Evolutionary conservation across 1,140 invertebrate species (phyloP), one percentile per base, ranked within the genome.

Genomic region (Drosophila jambulina): DNA sequence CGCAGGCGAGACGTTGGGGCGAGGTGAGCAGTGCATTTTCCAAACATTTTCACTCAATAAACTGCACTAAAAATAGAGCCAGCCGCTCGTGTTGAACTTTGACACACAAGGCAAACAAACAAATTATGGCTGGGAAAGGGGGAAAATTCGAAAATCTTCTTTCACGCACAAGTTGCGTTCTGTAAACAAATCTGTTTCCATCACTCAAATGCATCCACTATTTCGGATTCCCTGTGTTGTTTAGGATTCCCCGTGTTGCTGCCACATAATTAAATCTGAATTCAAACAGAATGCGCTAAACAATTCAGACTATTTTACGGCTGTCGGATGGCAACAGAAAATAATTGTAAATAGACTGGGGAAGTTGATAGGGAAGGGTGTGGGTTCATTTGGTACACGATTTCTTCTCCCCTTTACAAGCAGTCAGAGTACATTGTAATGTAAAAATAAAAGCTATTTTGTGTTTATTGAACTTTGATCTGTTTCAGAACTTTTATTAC

Each of bases 231-330:
- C 34, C 15, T 46, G 34, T 23, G 43, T 54, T 69, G 58, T 76
- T 82, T 72, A 57, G 62, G 38, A 38, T 53, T 40, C 49, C 57
- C 62, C 32, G 40, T 62, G 58, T 82, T 90, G 82, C 82, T 91
- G 81, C 82, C 85, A 91, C 85, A 91, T 90, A 90, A 90, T 90
- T 90, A 90, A 88, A 91, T 91, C 71, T 77, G 60, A 90, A 91
- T 86, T 90, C 80, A 88, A 88, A 88, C 84, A 88, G 83, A 84
- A 84, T 80, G 74, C 49, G 75, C 65, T 90, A 88, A 90, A 88
- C 85, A 90, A 76, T 85, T 87, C 69, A 74, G 80, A 61, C 63
- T 70, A 83, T 88, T 87, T 87, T 87, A 87, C 80, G 71, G 67
- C 51, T 63, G 54, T 64, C 82, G 62, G 49, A 72, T 70, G 69